A percentile compares a stretch with the other conserved stretches of the same genome.
phyloP scores from a whole-genome alignment of 2,888 invertebrate genomes.

The Argyresthia goedartella region DNA sequence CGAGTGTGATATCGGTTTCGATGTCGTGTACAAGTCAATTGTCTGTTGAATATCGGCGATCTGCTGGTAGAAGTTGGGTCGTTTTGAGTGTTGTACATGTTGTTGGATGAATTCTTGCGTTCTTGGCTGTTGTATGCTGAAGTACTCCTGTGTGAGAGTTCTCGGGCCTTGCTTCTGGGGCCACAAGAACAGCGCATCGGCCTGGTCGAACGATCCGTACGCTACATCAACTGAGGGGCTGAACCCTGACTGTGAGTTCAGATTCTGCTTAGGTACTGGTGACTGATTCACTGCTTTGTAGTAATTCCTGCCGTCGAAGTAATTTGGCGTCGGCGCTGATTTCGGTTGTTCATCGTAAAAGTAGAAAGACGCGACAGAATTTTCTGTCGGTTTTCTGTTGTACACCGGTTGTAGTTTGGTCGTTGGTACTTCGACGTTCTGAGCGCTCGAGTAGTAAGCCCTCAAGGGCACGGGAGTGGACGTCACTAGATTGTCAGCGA shows the following conservation, averaged over 20 bases:
- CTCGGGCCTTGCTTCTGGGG: slow-evolving; percentile 64
- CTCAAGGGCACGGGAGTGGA: slow-evolving; percentile 75
- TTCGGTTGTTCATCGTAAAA: slow-evolving; percentile 76
- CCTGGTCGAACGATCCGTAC: slow-evolving; percentile 56
- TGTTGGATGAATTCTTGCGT: slow-evolving; percentile 43
- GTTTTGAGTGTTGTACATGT: slow-evolving; percentile 32
- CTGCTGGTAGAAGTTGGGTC: slow-evolving; percentile 74
- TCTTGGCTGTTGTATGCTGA: slow-evolving; percentile 60
- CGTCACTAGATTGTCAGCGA: slow-evolving; percentile 52
- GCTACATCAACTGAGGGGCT: slow-evolving; percentile 51
- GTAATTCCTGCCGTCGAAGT: slow-evolving; percentile 56
- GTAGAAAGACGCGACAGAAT: slow-evolving; percentile 73
- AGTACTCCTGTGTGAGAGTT: slow-evolving; percentile 65
- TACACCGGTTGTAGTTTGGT: slow-evolving; percentile 66
- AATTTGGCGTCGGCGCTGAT: slow-evolving; percentile 68
- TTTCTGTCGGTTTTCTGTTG: slow-evolving; percentile 49
- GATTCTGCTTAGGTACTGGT: slow-evolving; percentile 32
- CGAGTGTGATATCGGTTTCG: slow-evolving; percentile 62
- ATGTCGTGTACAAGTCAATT: slow-evolving; percentile 72
- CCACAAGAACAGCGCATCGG: slow-evolving; percentile 58
- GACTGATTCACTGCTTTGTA: slow-evolving; percentile 42
- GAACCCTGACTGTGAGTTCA: slow-evolving; percentile 41
- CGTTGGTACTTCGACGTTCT: slow-evolving; percentile 65
- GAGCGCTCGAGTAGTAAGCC: slow-evolving; percentile 70
- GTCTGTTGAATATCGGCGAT: slow-evolving; percentile 76